Conservation (phyloP, 2,113 vertebrate species). For the Saccopteryx bilineata region DNA sequence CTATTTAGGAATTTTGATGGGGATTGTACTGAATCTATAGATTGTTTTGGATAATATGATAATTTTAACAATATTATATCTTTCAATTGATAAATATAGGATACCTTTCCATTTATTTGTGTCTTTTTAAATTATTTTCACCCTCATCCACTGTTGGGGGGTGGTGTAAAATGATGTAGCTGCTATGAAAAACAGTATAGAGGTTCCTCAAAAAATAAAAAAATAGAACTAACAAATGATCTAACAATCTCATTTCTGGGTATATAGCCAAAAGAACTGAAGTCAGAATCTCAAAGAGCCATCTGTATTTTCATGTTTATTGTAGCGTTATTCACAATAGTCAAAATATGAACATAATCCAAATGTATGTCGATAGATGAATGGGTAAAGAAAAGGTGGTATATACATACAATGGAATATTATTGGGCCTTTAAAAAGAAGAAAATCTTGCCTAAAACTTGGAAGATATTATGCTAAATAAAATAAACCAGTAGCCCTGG, state of each 20-base stretch:
- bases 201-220: background rate
- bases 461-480: background rate
- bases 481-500: background rate
- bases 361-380: background rate
- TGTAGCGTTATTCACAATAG: background rate
- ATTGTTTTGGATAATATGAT: background rate
- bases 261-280: background rate
- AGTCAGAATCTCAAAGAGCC: background rate
- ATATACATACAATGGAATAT: background rate
- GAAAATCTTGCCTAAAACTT: background rate
- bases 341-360: background rate
- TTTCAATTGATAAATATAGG: background rate
- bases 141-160: too few relatives aligned
- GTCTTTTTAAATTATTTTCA: background rate
- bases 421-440: background rate
- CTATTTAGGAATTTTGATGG: background rate
- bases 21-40: background rate
- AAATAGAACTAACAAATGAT: background rate
- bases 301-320: background rate
- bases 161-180: too few relatives aligned
- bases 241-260: background rate
- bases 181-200: background rate
- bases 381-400: background rate
- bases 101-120: background rate
- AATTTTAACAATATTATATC: background rate